These are phyloP conservation scores for Oikopleura vanhoeffeni DNA, from an alignment of 23 tunicate genomes.

Conservation along the genomic window DNA sequence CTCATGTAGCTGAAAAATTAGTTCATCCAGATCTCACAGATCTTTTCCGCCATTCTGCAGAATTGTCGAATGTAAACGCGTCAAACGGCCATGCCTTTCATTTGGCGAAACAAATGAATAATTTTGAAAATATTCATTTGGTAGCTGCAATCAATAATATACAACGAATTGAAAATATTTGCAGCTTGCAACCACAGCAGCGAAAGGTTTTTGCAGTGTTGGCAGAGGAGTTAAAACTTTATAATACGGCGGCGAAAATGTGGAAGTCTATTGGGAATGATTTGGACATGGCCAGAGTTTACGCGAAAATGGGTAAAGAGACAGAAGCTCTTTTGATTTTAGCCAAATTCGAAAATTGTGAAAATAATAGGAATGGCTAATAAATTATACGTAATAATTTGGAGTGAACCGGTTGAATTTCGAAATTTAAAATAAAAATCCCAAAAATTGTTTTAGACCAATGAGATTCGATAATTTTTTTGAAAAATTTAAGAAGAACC, in stretches of 20 bases:
- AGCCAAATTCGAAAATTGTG: not conserved
- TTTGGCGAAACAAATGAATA: not conserved
- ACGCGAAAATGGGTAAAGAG: not conserved
- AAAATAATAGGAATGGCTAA: no score
- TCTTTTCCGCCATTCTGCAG: conserved; percentile 3
- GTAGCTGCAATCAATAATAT: not conserved
- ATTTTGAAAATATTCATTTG: not conserved
- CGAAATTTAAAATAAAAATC: no score
- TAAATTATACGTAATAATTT: no score
- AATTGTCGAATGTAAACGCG: not conserved
- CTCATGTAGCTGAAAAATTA: not conserved
- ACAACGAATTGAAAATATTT: not conserved
- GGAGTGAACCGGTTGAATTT: no score
- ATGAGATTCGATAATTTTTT: no score
- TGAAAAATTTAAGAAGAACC: no score
- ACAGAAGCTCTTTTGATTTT: not conserved
- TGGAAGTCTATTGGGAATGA: not conserved
- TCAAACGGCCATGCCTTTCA: not conserved
- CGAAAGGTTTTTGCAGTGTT: not conserved
- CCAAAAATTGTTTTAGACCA: no score
- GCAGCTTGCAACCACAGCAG: not conserved
- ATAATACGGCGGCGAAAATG: not conserved
- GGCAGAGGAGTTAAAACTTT: not conserved
- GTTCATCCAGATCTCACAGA: not conserved
- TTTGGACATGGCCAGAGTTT: not conserved